Evolutionary conservation across 1,140 invertebrate genomes (phyloP), one percentile per base, ranked within the genome.

Genomic region (Physella acuta): DNA sequence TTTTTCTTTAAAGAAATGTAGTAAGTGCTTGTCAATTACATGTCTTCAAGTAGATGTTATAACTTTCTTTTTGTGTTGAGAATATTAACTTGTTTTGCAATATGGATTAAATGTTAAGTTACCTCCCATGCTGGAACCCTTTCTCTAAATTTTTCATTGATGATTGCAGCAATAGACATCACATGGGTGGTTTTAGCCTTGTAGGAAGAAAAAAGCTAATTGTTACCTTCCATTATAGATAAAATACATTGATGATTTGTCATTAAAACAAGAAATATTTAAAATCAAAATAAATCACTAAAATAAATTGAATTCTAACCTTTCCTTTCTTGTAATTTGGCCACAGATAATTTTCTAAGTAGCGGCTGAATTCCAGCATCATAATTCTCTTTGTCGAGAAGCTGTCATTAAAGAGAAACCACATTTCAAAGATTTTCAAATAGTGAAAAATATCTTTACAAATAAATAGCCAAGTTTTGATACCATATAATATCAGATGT

Each of bases 111-210:
- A n/a, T n/a, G n/a, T n/a, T n/a, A n/a, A 75, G 81, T 82, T 76
- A 93, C 91, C 81, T 92, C 90, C 97, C 97, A 99, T n/a, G 95
- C 94, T 71, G 93, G 92, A 17, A 99, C 94, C 75, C 96, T 87
- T 86, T 99, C 97, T 20, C 96, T 87, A 80, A 98, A 97, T 82
- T 99, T 99, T 80, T 99, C 97, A 88, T 99, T 99, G 16, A 99
- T 90, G 92, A 99, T 97, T 0, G 94, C 90, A 37, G 97, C 92
- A 73, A 99, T 96, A 0, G 95, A 97, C 90, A 99, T 90, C 71
- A 97, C 90, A 84, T 98, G 94, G 2, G 90, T 89, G 72, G 16
- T 33, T 68, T 37, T 68, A 3, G 31, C 34, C 55, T 60, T 4
- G 28, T 3, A 17, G 33, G 33, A 26, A 64, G 44, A 30, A n/a